These are phyloP conservation scores for Temnopleurus reevesii DNA, from an alignment of 53 echinoderm and acorn worm genomes.

Conservation along the genomic window DNA sequence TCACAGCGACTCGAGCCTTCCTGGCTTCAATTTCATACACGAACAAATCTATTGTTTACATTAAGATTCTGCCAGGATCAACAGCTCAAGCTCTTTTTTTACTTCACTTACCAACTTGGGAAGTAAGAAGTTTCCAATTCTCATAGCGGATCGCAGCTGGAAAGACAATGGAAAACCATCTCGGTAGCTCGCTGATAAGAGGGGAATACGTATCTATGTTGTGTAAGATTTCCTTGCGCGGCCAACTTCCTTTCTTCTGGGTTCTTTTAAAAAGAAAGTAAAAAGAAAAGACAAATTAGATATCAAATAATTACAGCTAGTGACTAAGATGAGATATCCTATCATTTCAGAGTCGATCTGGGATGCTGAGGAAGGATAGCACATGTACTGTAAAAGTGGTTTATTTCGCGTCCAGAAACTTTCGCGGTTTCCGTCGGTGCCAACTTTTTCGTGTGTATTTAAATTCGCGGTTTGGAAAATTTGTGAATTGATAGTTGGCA, in stretches of 20 bases:
- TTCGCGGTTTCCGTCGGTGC: no score
- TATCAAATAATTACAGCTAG: not conserved
- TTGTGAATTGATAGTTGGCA: no score
- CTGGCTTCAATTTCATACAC: no score
- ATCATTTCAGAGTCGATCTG: not conserved
- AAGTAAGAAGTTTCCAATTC: conserved; percentile 83
- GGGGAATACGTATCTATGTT: conserved; percentile 40
- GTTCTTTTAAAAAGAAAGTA: not conserved
- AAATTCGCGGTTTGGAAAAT: no score
- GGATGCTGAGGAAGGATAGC: not conserved
- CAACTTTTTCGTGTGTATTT: no score
- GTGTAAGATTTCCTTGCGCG: conserved; percentile 59
- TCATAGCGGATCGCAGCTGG: conserved; percentile 76
- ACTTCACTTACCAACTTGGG: conserved; percentile 58
- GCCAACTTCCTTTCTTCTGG: not conserved
- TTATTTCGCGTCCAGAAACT: no score
- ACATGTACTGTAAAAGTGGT: no score
- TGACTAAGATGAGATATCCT: not conserved
- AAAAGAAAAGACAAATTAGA: not conserved
- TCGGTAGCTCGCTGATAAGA: not conserved
- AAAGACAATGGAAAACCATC: conserved; percentile 45
- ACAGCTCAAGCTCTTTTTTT: no score
- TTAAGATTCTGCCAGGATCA: no score
- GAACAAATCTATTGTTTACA: no score
- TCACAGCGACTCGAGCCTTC: no score